phyloP scores from a whole-genome alignment of 2,888 invertebrate species.

The Cordilura impudica region DNA sequence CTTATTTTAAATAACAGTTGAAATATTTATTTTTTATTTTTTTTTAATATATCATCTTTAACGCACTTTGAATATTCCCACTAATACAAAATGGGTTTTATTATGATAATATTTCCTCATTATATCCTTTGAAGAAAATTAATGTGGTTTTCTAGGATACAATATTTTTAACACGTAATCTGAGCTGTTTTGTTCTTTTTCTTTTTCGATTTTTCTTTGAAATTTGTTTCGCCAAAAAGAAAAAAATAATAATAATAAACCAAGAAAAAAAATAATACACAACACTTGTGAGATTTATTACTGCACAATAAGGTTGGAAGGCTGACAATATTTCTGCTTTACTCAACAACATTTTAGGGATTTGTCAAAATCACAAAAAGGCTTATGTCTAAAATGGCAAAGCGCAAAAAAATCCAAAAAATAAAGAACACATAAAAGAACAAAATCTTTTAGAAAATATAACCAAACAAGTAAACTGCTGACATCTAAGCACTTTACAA shows the following conservation, averaged over 20 bases:
- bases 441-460: not conserved
- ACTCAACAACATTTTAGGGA: slow-evolving; percentile 50
- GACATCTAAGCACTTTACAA: slow-evolving; percentile 43
- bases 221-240: not conserved
- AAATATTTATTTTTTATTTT: no score
- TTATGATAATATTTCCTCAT: not conserved
- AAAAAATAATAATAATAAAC: not conserved
- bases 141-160: not conserved
- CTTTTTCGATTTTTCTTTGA: not conserved
- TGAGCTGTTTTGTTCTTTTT: not conserved
- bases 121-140: not conserved
- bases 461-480: slow-evolving; percentile 29
- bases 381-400: slow-evolving; percentile 31
- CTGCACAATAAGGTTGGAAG: slow-evolving; percentile 27
- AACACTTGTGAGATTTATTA: slow-evolving; percentile 46
- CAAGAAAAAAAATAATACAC: not conserved
- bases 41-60: no score
- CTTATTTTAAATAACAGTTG: no score
- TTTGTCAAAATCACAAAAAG: slow-evolving; percentile 55
- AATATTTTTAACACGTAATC: not conserved
- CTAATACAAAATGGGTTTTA: no score
- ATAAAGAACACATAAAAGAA: not conserved
- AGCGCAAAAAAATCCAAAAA: not conserved
- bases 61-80: no score
- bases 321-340: slow-evolving; percentile 41